Conservation (phyloP, 2,888 invertebrate species). For the Syritta pipiens region DNA sequence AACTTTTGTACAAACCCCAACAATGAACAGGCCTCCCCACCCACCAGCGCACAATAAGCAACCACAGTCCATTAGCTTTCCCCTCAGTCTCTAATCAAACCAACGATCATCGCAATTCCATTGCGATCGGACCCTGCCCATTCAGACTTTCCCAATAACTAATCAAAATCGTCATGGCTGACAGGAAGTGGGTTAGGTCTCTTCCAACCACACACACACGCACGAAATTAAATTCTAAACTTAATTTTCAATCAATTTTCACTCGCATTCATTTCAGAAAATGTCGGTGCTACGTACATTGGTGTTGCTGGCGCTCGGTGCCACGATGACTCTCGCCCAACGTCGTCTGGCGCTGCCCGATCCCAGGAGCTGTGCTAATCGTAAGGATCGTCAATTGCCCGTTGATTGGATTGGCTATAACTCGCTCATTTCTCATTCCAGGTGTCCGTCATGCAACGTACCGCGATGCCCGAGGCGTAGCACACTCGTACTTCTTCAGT, state of each 20-base stretch:
- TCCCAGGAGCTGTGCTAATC: constrained; percentile 92
- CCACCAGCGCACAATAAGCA: neutral
- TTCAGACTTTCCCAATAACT: constrained; percentile 38
- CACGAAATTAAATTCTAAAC: constrained; percentile 28
- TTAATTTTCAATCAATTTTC: constrained; percentile 19
- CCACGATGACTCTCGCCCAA: constrained; percentile 86
- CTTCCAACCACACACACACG: constrained; percentile 8
- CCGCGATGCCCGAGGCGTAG: constrained; percentile 91
- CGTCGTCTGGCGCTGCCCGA: constrained; percentile 92
- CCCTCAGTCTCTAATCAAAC: neutral
- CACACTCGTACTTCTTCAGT: constrained; percentile 96
- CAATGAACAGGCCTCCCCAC: too few species aligned
- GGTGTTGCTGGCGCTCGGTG: constrained; percentile 84
- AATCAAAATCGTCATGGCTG: constrained; percentile 66
- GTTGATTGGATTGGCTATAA: neutral
- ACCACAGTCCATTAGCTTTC: neutral
- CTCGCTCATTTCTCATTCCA: constrained; percentile 73
- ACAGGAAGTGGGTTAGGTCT: constrained; percentile 60
- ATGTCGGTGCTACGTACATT: constrained; percentile 77
- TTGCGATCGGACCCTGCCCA: neutral
- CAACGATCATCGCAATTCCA: neutral
- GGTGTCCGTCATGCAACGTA: constrained; percentile 93
- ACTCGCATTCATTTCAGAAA: constrained; percentile 66
- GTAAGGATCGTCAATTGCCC: constrained; percentile 82
- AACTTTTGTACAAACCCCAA: neutral